Evolutionary conservation across 2,797 vertebrate genomes (phyloP).

Genomic region (Limnodromus scolopaceus): DNA sequence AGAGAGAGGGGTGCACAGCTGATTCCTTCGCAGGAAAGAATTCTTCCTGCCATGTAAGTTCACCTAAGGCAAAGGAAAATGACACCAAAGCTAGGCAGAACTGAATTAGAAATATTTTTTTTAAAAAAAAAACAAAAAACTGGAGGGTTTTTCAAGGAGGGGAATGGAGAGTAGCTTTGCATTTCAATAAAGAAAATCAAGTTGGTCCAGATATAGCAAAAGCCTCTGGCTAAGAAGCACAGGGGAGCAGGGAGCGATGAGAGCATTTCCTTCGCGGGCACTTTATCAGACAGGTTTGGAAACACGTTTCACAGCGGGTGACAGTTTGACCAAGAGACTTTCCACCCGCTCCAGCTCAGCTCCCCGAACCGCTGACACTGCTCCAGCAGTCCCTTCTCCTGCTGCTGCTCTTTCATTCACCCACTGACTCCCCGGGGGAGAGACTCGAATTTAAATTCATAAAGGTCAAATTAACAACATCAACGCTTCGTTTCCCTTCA

Average conservation of each 20-base stretch:
- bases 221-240: not conserved
- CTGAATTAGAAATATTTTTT: not conserved
- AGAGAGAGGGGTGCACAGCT: not conserved
- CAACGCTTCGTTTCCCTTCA: not conserved
- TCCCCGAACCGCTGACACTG: accelerated
- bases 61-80: not conserved
- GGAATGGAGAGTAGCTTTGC: not conserved
- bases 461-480: conserved; percentile 31
- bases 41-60: not conserved
- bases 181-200: not conserved
- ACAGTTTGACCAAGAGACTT: not conserved
- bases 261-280: not conserved
- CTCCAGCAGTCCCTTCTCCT: not conserved
- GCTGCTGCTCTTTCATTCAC: not conserved
- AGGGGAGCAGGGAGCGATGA: not conserved
- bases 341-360: not conserved
- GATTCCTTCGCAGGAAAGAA: not conserved
- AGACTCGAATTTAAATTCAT: conserved; percentile 21
- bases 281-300: not conserved
- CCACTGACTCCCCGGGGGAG: not conserved
- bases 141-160: not conserved
- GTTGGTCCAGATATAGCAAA: not conserved
- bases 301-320: not conserved
- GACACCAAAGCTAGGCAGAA: not conserved
- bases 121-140: not conserved